A percentile compares a stretch with the other conserved stretches of the same genome.
These are phyloP conservation scores for Danionella dracula DNA, from an alignment of 2,797 vertebrate species.

Conservation along the genomic window DNA sequence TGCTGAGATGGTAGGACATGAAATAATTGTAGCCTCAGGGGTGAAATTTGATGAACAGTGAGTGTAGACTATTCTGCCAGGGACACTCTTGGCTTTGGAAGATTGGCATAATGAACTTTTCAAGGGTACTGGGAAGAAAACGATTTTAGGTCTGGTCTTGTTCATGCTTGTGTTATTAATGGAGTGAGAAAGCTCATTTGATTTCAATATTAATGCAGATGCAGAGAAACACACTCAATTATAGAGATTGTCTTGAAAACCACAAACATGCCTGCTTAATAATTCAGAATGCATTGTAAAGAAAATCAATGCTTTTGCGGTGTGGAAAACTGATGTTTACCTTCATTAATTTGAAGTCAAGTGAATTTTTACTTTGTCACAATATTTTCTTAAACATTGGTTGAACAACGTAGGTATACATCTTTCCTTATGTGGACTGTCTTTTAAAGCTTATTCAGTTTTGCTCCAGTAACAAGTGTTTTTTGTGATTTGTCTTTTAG, in stretches of 20 bases:
- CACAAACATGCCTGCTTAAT: neutral
- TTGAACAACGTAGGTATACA: too few species aligned
- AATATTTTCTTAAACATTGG: too few species aligned
- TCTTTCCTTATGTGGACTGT: too few species aligned
- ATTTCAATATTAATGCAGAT: neutral
- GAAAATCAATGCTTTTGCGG: too few species aligned
- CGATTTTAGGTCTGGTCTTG: neutral
- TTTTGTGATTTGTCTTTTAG: neutral
- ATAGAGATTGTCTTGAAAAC: neutral
- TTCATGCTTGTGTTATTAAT: conserved; percentile 26
- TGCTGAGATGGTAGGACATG: conserved; percentile 10
- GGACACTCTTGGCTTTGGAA: conserved; percentile 4
- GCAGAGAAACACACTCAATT: neutral
- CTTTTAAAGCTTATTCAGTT: too few species aligned
- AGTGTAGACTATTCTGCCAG: conserved; percentile 34
- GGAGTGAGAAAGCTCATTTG: conserved; percentile 15
- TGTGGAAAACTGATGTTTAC: too few species aligned
- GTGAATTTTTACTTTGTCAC: too few species aligned
- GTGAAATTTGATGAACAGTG: conserved; percentile 41
- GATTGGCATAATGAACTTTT: conserved; percentile 2
- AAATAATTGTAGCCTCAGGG: conserved; percentile 53
- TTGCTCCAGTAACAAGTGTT: neutral
- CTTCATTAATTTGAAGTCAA: too few species aligned
- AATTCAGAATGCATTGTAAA: neutral
- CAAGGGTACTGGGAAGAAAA: neutral